Evolutionary conservation across 2,113 vertebrate species (phyloP).

Genomic region (Ceyx melanurus): DNA sequence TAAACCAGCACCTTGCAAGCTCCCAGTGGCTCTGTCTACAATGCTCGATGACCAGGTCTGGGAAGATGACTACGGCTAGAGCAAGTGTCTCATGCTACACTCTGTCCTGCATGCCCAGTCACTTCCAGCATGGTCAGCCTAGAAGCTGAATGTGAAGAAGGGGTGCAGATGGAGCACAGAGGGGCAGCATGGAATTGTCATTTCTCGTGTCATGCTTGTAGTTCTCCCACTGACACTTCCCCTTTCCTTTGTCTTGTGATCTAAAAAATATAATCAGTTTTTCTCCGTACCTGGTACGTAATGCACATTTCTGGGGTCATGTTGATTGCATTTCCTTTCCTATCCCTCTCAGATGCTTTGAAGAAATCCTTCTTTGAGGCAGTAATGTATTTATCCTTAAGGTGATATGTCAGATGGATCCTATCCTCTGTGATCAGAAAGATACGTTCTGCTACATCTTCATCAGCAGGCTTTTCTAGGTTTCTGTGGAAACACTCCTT

Average conservation of each 20-base stretch:
- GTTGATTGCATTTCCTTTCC: slow-evolving; percentile 51
- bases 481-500: slow-evolving; percentile 87
- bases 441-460: slow-evolving; percentile 83
- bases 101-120: fast-evolving
- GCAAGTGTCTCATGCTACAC: background rate
- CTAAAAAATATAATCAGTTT: background rate
- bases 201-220: background rate
- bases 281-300: slow-evolving; percentile 78
- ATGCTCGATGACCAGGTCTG: background rate
- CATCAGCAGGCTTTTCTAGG: slow-evolving; percentile 71
- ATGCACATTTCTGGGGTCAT: slow-evolving; percentile 76
- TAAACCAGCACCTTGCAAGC: background rate
- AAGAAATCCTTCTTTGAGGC: slow-evolving; percentile 79
- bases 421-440: slow-evolving; percentile 75
- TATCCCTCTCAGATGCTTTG: slow-evolving; percentile 64
- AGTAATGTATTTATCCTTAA: slow-evolving; percentile 74
- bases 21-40: background rate
- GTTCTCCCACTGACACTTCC: background rate
- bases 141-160: background rate
- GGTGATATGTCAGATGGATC: slow-evolving; percentile 84
- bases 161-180: background rate
- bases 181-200: background rate
- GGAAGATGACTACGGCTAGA: background rate
- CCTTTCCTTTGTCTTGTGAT: background rate
- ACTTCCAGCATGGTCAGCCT: background rate